Evolutionary conservation across 2,113 vertebrate species (phyloP).

Genomic region (Vulpes ferrilata): DNA sequence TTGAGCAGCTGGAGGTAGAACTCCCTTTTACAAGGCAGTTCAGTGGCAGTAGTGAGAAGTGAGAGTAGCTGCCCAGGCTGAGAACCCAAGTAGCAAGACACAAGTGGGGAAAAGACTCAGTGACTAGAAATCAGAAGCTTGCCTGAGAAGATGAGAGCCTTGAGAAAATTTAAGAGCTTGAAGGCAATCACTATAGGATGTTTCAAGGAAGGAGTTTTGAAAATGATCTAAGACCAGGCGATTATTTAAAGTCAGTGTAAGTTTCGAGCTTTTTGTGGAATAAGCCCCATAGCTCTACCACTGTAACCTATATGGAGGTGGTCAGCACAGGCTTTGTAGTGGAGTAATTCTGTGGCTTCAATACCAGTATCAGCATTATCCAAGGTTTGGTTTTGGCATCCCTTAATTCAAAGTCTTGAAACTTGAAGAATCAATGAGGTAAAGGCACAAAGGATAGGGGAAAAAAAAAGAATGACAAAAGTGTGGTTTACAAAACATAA

Average conservation of each 20-base stretch:
- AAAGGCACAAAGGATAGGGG: not conserved
- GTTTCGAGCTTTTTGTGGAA: not conserved
- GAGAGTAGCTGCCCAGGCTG: not conserved
- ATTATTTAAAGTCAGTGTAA: not conserved
- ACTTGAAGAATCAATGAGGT: not conserved
- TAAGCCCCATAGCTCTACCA: no score
- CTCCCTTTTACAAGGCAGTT: not conserved
- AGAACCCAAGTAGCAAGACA: not conserved
- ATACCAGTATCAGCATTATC: not conserved
- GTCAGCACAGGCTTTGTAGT: not conserved
- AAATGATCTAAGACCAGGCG: not conserved
- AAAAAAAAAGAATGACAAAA: not conserved
- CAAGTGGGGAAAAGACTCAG: not conserved
- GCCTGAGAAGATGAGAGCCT: not conserved
- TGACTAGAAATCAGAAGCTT: not conserved
- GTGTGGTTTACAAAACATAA: not conserved
- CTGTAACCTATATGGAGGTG: not conserved
- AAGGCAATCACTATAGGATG: not conserved
- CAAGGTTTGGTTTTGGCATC: not conserved
- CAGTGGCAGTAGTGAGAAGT: slow-evolving; percentile 20
- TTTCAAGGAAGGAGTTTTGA: not conserved
- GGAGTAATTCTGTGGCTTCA: not conserved
- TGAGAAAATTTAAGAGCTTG: not conserved
- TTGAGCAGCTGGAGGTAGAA: not conserved
- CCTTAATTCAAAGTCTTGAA: not conserved